A percentile compares a stretch with the other conserved stretches of the same genome.
phyloP scores from a whole-genome alignment of 2,797 vertebrate species.

The Pogoniulus pusillus region DNA sequence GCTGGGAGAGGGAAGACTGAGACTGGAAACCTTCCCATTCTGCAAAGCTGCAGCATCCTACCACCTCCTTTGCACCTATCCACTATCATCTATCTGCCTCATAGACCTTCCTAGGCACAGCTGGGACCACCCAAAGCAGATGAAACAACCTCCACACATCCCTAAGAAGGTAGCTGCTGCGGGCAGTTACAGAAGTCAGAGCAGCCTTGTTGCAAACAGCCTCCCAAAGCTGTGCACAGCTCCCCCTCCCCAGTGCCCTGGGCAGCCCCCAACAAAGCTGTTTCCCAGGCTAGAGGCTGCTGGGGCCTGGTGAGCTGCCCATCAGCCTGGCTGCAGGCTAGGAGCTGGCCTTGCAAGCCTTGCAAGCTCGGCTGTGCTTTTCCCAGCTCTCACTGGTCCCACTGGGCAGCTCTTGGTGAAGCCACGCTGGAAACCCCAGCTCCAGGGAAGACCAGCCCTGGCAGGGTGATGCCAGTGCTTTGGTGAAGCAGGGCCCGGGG shows the following conservation, averaged over 20 bases:
- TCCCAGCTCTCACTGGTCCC: not conserved
- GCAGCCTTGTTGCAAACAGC: not conserved
- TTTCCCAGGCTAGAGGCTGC: too few species aligned
- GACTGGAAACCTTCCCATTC: too few species aligned
- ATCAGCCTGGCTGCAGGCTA: not conserved
- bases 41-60: too few species aligned
- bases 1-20: too few species aligned
- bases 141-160: too few species aligned
- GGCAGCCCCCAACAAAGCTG: too few species aligned
- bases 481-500: not conserved
- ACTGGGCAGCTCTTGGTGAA: accelerated
- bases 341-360: not conserved
- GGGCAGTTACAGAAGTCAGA: not conserved
- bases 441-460: not conserved
- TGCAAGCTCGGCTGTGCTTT: not conserved
- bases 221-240: not conserved
- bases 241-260: too few species aligned
- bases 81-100: too few species aligned
- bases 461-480: accelerated
- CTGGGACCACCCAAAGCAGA: too few species aligned
- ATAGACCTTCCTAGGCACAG: too few species aligned
- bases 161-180: not conserved
- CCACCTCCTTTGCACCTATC: too few species aligned
- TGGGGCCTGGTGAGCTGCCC: not conserved
- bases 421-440: accelerated